Conservation (phyloP, 2,113 vertebrate species). For the Plestiodon gilberti region DNA sequence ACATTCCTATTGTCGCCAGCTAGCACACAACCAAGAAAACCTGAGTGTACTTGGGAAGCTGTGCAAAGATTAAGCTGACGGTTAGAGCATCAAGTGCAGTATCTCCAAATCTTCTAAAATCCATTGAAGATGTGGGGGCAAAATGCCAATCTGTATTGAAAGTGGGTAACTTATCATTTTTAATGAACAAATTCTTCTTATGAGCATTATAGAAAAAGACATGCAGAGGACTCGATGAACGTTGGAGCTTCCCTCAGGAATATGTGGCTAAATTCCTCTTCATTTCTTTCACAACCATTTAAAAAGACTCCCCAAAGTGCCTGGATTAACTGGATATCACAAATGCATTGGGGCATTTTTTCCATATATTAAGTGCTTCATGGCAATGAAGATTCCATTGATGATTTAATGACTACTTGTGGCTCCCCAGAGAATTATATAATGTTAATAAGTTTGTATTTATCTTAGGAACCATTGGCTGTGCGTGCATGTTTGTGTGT, state of each 20-base stretch:
- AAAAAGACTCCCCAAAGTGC: slow-evolving; percentile 9
- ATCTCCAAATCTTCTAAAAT: background rate
- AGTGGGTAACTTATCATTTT: background rate
- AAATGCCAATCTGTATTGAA: background rate
- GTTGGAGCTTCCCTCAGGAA: background rate
- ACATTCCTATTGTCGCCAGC: background rate
- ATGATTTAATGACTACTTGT: slow-evolving; percentile 34
- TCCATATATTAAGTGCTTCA: slow-evolving; percentile 26
- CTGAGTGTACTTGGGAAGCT: background rate
- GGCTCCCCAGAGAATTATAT: slow-evolving; percentile 14
- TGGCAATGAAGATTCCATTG: background rate
- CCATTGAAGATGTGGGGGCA: background rate
- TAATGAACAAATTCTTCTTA: background rate
- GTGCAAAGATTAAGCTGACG: background rate
- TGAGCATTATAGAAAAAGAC: background rate
- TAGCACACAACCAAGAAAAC: background rate
- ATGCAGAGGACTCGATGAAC: background rate
- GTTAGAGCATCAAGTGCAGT: background rate
- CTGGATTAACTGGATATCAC: slow-evolving; percentile 12
- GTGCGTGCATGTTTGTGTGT: background rate
- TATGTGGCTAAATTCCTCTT: background rate
- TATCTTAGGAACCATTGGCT: slow-evolving; percentile 14
- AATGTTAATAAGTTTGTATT: slow-evolving; percentile 29
- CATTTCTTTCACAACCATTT: slow-evolving; percentile 22
- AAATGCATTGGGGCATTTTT: slow-evolving; percentile 4